A percentile compares a stretch with the other conserved stretches of the same genome.
Conservation (phyloP, 2,888 invertebrate species). For the Phyllotreta striolata region DNA sequence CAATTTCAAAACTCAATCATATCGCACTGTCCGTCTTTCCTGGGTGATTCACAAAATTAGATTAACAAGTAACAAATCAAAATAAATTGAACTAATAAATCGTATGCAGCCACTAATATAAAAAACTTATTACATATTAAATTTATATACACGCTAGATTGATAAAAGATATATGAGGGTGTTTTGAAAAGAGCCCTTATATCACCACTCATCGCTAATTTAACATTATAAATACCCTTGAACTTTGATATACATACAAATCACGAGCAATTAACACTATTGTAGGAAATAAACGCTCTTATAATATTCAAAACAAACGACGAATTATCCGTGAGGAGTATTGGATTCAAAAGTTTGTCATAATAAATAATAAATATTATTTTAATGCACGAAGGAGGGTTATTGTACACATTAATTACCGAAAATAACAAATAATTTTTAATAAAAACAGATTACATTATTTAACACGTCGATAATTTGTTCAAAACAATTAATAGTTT, state of each 20-base stretch:
- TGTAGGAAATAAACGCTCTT: conserved; percentile 11
- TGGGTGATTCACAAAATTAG: no score
- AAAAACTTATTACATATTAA: no score
- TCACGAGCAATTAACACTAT: conserved; percentile 1
- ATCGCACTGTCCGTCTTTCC: no score
- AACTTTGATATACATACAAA: conserved; percentile 8
- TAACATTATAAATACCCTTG: conserved; percentile 8
- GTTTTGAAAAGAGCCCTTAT: neutral
- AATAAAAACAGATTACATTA: conserved; percentile 2
- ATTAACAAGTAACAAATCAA: no score
- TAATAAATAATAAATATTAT: conserved; percentile 9
- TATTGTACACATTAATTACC: neutral
- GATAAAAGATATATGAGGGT: conserved; percentile 12
- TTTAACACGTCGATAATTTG: neutral
- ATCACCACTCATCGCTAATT: neutral
- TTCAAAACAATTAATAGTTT: conserved; percentile 1
- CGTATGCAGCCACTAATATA: no score
- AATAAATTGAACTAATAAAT: no score
- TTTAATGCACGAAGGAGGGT: neutral
- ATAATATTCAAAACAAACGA: conserved; percentile 6
- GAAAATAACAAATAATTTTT: conserved; percentile 11
- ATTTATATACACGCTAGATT: neutral
- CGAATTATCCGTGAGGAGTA: neutral
- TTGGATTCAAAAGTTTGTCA: neutral
- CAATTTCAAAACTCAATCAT: no score